These are phyloP conservation scores for Antheraea pernyi DNA, from an alignment of 1,140 invertebrate genomes.

Conservation along the genomic window DNA sequence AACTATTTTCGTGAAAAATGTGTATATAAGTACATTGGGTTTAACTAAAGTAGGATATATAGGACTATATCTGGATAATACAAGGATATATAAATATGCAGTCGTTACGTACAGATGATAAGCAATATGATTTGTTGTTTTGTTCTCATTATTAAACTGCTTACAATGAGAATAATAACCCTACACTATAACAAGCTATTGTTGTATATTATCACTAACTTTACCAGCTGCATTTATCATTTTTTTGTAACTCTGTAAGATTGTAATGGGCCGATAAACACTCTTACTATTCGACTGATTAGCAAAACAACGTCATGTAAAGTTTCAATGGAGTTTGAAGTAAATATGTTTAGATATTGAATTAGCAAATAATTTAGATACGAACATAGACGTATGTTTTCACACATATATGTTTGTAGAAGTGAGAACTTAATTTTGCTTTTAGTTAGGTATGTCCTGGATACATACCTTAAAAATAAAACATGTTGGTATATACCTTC, in stretches of 20 bases:
- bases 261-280: background rate
- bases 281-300: background rate
- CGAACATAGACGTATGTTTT: background rate
- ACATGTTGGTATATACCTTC: too few relatives aligned
- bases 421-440: too few relatives aligned
- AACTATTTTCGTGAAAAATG: too few relatives aligned
- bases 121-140: conserved; percentile 20
- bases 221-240: background rate
- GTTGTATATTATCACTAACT: conserved; percentile 24
- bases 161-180: background rate
- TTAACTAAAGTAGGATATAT: too few relatives aligned
- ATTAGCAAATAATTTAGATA: background rate
- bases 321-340: background rate
- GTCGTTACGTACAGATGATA: background rate
- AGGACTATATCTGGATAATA: too few relatives aligned
- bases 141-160: conserved; percentile 21
- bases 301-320: background rate
- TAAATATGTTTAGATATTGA: too few relatives aligned
- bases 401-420: too few relatives aligned
- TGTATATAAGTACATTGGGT: too few relatives aligned
- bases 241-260: background rate
- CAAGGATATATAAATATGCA: background rate
- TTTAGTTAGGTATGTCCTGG: too few relatives aligned
- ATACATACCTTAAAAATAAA: too few relatives aligned
- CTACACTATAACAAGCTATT: conserved; percentile 29